Evolutionary conservation across 2,113 vertebrate genomes (phyloP).

Genomic region (Rhinichthys klamathensis): DNA sequence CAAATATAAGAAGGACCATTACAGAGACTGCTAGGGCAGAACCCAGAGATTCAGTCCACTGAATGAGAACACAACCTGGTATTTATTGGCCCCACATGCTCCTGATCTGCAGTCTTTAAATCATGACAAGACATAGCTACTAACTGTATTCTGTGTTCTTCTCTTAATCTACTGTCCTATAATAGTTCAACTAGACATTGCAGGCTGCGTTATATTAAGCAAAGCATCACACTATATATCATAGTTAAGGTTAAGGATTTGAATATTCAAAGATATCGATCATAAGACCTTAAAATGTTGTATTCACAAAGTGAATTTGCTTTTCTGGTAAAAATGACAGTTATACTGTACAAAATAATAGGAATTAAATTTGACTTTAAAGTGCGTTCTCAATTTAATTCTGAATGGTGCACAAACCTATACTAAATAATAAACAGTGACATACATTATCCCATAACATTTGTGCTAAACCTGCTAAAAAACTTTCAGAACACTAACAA

Average conservation of each 20-base stretch:
- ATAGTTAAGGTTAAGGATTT: neutral
- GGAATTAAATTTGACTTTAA: neutral
- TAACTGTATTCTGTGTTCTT: slow-evolving; percentile 36
- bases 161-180: slow-evolving; percentile 25
- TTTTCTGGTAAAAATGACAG: neutral
- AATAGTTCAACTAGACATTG: slow-evolving; percentile 14
- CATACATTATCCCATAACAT: neutral
- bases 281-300: too few relatives aligned
- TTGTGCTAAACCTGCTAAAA: neutral
- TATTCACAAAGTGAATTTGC: neutral
- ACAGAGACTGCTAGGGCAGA: slow-evolving; percentile 33
- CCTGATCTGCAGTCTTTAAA: slow-evolving; percentile 22
- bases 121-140: slow-evolving; percentile 4
- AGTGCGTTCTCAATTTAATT: neutral
- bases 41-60: slow-evolving; percentile 23
- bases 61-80: slow-evolving; percentile 37
- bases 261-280: neutral
- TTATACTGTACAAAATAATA: neutral
- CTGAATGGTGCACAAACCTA: neutral
- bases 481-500: too few relatives aligned
- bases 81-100: neutral
- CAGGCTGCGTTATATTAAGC: neutral
- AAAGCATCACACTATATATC: neutral
- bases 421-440: neutral
- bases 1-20: slow-evolving; percentile 32